Evolutionary conservation across 2,888 invertebrate species (phyloP).

Genomic region (Acanthosoma haemorrhoidale): DNA sequence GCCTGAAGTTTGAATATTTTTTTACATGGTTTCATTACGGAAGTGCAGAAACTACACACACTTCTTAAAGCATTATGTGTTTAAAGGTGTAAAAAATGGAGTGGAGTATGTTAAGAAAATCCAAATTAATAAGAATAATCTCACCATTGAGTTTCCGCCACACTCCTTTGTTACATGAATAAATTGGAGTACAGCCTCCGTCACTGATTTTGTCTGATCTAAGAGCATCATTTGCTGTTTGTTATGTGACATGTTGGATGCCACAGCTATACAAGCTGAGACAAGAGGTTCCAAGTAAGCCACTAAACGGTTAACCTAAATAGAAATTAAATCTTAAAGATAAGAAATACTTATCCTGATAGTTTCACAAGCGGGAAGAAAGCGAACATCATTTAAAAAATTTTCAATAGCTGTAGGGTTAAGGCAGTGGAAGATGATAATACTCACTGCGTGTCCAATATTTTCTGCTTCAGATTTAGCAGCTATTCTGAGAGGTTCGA

Average conservation of each 20-base stretch:
- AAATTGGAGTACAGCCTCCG: slow-evolving; percentile 85
- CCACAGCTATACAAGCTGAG: slow-evolving; percentile 75
- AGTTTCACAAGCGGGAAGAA: too few species aligned
- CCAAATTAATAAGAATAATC: too few species aligned
- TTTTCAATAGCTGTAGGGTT: too few species aligned
- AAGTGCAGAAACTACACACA: too few species aligned
- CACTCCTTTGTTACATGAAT: slow-evolving; percentile 79
- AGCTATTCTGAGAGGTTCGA: slow-evolving; percentile 78
- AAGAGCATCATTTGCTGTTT: slow-evolving; percentile 79
- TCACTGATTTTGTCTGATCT: slow-evolving; percentile 88
- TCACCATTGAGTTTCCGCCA: slow-evolving; percentile 85
- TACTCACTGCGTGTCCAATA: slow-evolving; percentile 79
- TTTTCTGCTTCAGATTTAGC: slow-evolving; percentile 89
- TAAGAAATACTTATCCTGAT: neutral
- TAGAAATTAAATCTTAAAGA: neutral
- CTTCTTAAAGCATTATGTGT: too few species aligned
- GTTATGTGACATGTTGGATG: slow-evolving; percentile 82
- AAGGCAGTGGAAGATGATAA: neutral
- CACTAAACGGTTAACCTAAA: slow-evolving; percentile 50
- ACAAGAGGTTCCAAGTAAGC: slow-evolving; percentile 83
- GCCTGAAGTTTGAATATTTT: too few species aligned
- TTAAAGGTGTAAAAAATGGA: too few species aligned
- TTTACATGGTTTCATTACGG: too few species aligned
- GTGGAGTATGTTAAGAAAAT: too few species aligned
- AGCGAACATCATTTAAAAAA: too few species aligned